Conservation (phyloP, 1,140 invertebrate species). For the Araneus ventricosus region DNA sequence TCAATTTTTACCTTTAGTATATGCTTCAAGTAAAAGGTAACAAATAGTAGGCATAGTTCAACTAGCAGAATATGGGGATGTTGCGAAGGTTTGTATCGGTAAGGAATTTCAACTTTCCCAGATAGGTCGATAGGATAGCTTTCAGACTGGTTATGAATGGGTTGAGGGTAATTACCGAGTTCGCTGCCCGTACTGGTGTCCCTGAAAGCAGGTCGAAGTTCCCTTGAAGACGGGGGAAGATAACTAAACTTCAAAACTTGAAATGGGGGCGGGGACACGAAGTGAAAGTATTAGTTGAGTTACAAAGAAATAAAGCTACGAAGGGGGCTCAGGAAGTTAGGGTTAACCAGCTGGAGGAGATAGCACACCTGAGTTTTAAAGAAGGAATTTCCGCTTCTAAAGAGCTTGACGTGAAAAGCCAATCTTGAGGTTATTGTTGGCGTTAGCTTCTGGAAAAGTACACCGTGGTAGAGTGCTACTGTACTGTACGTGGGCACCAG, state of each 20-base stretch:
- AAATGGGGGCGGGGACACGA: neutral
- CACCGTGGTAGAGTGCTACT: no score
- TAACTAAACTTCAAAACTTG: neutral
- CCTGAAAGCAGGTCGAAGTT: slow-evolving; percentile 19
- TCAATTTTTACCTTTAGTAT: no score
- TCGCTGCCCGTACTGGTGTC: neutral
- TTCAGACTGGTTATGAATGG: slow-evolving; percentile 20
- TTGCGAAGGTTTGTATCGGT: neutral
- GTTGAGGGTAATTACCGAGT: neutral
- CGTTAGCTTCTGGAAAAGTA: no score
- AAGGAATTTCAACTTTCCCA: neutral
- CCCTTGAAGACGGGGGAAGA: neutral
- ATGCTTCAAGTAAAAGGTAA: no score
- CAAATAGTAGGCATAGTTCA: no score
- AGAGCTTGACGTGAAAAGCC: neutral
- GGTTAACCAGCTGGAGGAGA: neutral
- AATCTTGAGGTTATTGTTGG: no score
- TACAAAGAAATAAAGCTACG: neutral
- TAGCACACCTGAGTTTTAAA: neutral
- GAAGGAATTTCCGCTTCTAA: neutral
- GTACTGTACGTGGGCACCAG: no score
- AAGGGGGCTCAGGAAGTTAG: neutral
- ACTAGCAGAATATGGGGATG: no score
- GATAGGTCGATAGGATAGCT: neutral
- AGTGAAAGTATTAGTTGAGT: neutral